Conservation (phyloP, 35 echinoderm and acorn worm species). For the Diadema setosum region DNA sequence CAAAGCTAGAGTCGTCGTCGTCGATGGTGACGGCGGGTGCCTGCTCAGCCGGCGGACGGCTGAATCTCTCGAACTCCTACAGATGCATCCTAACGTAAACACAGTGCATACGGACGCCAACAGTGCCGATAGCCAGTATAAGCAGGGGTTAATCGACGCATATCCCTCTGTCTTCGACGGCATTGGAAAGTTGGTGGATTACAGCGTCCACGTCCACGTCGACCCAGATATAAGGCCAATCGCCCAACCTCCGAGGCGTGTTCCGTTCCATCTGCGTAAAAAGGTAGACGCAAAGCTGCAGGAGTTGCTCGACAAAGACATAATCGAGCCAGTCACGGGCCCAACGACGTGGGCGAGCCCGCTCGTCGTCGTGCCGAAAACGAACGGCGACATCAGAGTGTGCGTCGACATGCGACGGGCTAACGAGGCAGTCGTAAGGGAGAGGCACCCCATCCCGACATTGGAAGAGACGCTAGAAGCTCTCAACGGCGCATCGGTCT, state of each 20-base stretch:
- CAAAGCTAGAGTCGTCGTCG: not conserved
- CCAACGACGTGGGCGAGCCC: constrained; percentile 28
- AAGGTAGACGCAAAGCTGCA: constrained; percentile 40
- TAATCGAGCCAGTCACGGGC: constrained; percentile 33
- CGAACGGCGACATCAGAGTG: constrained; percentile 13
- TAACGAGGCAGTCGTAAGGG: constrained; percentile 52
- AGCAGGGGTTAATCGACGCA: not conserved
- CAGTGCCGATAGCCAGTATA: not conserved
- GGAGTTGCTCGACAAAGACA: constrained; percentile 5
- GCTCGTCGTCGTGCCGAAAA: constrained; percentile 10
- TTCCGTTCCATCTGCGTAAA: constrained; percentile 56
- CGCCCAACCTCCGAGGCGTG: constrained; percentile 41
- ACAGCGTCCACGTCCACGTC: constrained; percentile 30
- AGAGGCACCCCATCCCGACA: constrained; percentile 42
- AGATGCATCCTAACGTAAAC: not conserved
- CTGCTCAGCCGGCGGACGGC: constrained; percentile 2
- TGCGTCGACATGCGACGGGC: constrained; percentile 51
- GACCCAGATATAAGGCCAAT: constrained; percentile 20
- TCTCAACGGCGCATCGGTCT: constrained; percentile 30
- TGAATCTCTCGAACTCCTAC: not conserved
- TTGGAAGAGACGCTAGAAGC: constrained; percentile 42
- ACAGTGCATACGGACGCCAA: not conserved
- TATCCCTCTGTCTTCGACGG: constrained; percentile 19
- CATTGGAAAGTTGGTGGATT: constrained; percentile 47
- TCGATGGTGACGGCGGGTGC: not conserved